Conservation (phyloP, 2,888 invertebrate species). For the Nymphalis urticae region DNA sequence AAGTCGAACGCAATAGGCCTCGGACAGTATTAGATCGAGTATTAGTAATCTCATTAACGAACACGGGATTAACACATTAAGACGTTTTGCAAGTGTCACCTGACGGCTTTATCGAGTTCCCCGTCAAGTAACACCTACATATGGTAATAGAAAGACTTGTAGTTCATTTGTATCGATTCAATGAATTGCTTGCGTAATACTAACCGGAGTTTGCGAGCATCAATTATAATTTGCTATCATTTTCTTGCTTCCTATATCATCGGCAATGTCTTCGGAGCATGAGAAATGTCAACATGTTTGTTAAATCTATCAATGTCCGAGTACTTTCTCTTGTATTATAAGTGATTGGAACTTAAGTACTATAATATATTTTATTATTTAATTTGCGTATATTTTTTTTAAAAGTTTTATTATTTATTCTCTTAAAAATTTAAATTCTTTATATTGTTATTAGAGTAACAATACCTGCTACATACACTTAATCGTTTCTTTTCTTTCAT, state of each 20-base stretch:
- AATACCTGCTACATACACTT: too few species aligned
- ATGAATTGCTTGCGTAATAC: slow-evolving; percentile 55
- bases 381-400: slow-evolving; percentile 16
- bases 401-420: slow-evolving; percentile 7
- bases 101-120: slow-evolving; percentile 57
- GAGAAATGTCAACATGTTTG: slow-evolving; percentile 34
- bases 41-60: slow-evolving; percentile 58
- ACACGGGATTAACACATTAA: slow-evolving; percentile 49
- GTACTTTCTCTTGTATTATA: slow-evolving; percentile 33
- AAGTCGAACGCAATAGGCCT: slow-evolving; percentile 28
- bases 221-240: slow-evolving; percentile 35
- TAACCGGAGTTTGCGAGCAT: slow-evolving; percentile 40
- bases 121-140: slow-evolving; percentile 49
- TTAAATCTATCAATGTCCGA: slow-evolving; percentile 28
- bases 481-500: too few species aligned
- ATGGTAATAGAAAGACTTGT: slow-evolving; percentile 26
- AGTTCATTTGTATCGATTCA: slow-evolving; percentile 42
- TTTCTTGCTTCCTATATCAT: slow-evolving; percentile 30
- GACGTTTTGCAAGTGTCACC: slow-evolving; percentile 58
- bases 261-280: slow-evolving; percentile 26
- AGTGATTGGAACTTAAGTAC: slow-evolving; percentile 16
- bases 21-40: slow-evolving; percentile 12
- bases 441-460: neutral
- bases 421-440: slow-evolving; percentile 2
- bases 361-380: slow-evolving; percentile 16